Evolutionary conservation across 2,797 vertebrate genomes (phyloP).

Genomic region (Enteromius argenteus): DNA sequence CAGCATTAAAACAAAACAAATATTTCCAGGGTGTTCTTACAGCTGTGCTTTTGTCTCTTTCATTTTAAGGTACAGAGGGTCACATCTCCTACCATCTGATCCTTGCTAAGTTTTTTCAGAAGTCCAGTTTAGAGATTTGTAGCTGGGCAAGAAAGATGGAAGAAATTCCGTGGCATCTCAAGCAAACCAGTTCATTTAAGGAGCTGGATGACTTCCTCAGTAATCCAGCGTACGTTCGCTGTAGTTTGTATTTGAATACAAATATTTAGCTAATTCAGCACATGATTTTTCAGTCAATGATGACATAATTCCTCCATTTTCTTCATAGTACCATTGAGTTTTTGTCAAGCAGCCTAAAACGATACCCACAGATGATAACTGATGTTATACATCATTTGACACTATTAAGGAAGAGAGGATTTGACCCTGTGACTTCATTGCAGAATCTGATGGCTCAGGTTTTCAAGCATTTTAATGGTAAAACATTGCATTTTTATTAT

Average conservation of each 20-base stretch:
- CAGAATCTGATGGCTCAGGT: conserved; percentile 16
- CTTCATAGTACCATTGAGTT: conserved; percentile 57
- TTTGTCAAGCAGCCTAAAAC: conserved; percentile 57
- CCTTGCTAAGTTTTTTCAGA: conserved; percentile 62
- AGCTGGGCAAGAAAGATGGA: conserved; percentile 60
- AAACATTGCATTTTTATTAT: not conserved
- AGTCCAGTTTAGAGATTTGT: conserved; percentile 39
- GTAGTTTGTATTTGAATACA: not conserved
- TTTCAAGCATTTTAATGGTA: not conserved
- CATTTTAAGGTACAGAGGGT: not conserved
- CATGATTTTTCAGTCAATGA: not conserved
- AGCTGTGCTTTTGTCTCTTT: not conserved
- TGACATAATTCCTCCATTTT: conserved; percentile 6
- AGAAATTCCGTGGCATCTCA: conserved; percentile 68
- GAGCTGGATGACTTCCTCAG: conserved; percentile 61
- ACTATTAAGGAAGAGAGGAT: conserved; percentile 51
- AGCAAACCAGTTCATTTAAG: conserved; percentile 56
- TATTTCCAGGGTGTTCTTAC: not conserved
- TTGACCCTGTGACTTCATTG: conserved; percentile 40
- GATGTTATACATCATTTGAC: conserved; percentile 66
- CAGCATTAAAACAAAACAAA: not conserved
- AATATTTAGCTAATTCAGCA: not conserved
- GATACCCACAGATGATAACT: conserved; percentile 61
- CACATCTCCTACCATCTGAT: conserved; percentile 54
- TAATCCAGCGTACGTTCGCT: conserved; percentile 55